Evolutionary conservation across 2,113 vertebrate species (phyloP).

Genomic region (Myrmophylax atrothorax): DNA sequence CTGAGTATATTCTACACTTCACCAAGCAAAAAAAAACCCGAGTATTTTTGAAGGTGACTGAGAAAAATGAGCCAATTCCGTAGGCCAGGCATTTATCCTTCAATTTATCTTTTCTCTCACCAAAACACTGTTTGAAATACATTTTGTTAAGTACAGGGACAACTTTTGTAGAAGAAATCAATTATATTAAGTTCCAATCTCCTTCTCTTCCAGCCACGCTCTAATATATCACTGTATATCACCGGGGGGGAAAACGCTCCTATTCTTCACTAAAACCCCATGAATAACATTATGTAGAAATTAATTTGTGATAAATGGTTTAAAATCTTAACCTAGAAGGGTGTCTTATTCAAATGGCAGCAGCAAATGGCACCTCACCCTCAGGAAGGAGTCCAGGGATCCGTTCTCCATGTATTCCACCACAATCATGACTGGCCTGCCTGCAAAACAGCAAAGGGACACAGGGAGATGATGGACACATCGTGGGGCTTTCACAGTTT

Average conservation of each 20-base stretch:
- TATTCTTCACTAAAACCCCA: slow-evolving; percentile 68
- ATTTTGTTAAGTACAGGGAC: slow-evolving; percentile 46
- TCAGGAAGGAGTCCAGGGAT: slow-evolving; percentile 92
- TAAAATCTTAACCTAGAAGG: slow-evolving; percentile 69
- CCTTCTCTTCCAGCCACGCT: slow-evolving; percentile 3
- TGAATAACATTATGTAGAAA: slow-evolving; percentile 73
- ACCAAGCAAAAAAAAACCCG: background rate
- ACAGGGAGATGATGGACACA: slow-evolving; percentile 35
- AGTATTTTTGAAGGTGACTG: slow-evolving; percentile 28
- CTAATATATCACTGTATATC: slow-evolving; percentile 57
- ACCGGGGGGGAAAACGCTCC: slow-evolving; percentile 46
- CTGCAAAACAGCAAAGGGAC: slow-evolving; percentile 81
- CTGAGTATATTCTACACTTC: background rate
- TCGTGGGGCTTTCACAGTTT: slow-evolving; percentile 31
- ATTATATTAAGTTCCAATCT: slow-evolving; percentile 60
- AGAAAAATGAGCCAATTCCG: slow-evolving; percentile 47
- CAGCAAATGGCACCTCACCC: slow-evolving; percentile 84
- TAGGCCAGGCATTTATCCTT: slow-evolving; percentile 11
- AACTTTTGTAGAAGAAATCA: slow-evolving; percentile 64
- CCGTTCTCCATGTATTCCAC: slow-evolving; percentile 98
- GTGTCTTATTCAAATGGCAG: slow-evolving; percentile 72
- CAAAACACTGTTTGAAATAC: slow-evolving; percentile 30
- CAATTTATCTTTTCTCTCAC: slow-evolving; percentile 49
- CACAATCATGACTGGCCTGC: slow-evolving; percentile 96
- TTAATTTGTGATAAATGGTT: slow-evolving; percentile 76